Evolutionary conservation across 2,113 vertebrate species (phyloP).

Genomic region (Nothobranchius kuhntae): DNA sequence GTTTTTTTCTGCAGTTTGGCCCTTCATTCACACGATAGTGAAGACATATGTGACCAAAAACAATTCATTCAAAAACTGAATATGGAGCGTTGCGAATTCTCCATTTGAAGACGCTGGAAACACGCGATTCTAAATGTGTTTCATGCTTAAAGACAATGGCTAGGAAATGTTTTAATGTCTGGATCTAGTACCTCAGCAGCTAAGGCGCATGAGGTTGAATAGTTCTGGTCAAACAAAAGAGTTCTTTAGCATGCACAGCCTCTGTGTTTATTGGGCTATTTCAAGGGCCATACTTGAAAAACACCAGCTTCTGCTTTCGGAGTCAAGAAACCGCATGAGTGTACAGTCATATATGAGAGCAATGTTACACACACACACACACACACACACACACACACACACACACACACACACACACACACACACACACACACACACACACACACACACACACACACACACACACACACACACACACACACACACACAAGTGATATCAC

Average conservation of each 20-base stretch:
- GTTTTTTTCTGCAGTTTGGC: too few species aligned
- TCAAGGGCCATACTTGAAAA: constrained; percentile 34
- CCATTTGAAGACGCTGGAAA: not conserved
- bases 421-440: too few species aligned
- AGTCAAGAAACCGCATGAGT: constrained; percentile 25
- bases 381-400: not conserved
- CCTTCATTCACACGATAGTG: too few species aligned
- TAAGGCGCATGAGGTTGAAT: not conserved
- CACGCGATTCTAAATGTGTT: not conserved
- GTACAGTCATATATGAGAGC: constrained; percentile 20
- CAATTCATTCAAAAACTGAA: too few species aligned
- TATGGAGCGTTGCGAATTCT: too few species aligned
- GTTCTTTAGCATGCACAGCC: not conserved
- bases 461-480: too few species aligned
- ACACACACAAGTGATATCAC: too few species aligned
- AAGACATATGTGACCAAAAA: too few species aligned
- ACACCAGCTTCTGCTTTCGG: constrained; percentile 10
- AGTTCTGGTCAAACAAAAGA: constrained; percentile 11
- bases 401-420: too few species aligned
- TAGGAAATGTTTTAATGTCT: too few species aligned
- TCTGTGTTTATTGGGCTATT: constrained; percentile 44
- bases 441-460: too few species aligned
- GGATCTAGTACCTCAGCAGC: too few species aligned
- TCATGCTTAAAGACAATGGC: rapidly evolving
- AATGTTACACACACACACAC: constrained; percentile 13